These are phyloP conservation scores for Scolopax rusticola DNA, from an alignment of 2,797 vertebrate species.

Conservation along the genomic window DNA sequence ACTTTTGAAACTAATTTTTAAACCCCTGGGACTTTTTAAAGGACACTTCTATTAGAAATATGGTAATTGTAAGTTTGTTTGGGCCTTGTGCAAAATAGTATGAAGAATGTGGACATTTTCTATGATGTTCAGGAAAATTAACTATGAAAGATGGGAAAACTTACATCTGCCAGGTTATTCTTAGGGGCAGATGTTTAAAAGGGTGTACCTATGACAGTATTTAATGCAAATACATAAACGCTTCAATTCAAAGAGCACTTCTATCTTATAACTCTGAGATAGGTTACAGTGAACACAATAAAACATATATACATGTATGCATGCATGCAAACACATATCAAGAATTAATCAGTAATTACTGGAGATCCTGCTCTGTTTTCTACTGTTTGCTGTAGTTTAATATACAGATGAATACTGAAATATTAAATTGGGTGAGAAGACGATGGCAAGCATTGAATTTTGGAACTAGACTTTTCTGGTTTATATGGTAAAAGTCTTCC, in stretches of 20 bases:
- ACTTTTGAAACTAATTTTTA: constrained; percentile 14
- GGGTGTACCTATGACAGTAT: not conserved
- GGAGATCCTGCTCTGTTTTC: not conserved
- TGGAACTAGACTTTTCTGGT: not conserved
- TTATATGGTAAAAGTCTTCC: not conserved
- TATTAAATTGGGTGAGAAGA: not conserved
- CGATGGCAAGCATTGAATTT: not conserved
- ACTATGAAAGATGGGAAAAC: not conserved
- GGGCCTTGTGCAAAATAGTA: constrained; percentile 10
- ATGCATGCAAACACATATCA: not conserved
- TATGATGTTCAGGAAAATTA: not conserved
- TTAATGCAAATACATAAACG: not conserved
- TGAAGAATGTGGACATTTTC: not conserved
- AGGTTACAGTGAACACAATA: not conserved
- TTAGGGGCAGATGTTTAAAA: not conserved
- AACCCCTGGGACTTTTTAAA: not conserved
- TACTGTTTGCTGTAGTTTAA: not conserved
- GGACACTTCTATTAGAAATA: not conserved
- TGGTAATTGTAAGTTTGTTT: constrained; percentile 17
- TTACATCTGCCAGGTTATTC: not conserved
- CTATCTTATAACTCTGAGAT: not conserved
- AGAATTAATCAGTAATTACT: not conserved
- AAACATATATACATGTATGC: not conserved
- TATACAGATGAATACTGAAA: not conserved
- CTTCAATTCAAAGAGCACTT: not conserved